These are phyloP conservation scores for Drosophila lacicola DNA, from an alignment of 2,888 invertebrate genomes.

Conservation along the genomic window DNA sequence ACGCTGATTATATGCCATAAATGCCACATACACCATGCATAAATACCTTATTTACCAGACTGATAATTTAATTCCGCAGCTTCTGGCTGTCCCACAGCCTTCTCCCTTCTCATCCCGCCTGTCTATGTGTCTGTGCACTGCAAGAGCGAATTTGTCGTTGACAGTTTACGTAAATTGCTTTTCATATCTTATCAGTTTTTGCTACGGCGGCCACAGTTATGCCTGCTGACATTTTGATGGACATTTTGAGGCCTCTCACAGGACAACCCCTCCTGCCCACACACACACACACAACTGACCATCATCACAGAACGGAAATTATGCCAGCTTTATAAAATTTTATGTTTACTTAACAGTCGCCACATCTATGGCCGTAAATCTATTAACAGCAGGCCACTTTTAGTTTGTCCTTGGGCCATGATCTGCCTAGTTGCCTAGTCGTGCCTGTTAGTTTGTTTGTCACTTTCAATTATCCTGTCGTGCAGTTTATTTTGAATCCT, in stretches of 20 bases:
- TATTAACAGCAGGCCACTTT: conserved; percentile 20
- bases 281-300: conserved; percentile 13
- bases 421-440: conserved; percentile 18
- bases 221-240: conserved; percentile 71
- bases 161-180: conserved; percentile 78
- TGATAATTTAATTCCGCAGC: conserved; percentile 46
- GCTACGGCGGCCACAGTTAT: conserved; percentile 52
- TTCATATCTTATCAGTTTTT: conserved; percentile 68
- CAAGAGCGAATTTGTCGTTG: conserved; percentile 68
- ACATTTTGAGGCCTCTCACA: conserved; percentile 60
- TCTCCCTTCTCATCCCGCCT: no score
- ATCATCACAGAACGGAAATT: conserved; percentile 62
- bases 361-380: conserved; percentile 29
- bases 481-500: conserved; percentile 4
- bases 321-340: conserved; percentile 55
- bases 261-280: neutral
- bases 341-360: conserved; percentile 35
- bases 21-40: neutral
- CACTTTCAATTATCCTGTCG: conserved; percentile 39
- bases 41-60: neutral
- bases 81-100: conserved; percentile 2
- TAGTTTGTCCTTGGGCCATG: conserved; percentile 10
- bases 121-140: neutral
- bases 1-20: conserved; percentile 23
- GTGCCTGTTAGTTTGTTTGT: conserved; percentile 16